Base-by-base conservation (phyloP, 2,797 vertebrate genomes). In the Manis javanica region DNA sequence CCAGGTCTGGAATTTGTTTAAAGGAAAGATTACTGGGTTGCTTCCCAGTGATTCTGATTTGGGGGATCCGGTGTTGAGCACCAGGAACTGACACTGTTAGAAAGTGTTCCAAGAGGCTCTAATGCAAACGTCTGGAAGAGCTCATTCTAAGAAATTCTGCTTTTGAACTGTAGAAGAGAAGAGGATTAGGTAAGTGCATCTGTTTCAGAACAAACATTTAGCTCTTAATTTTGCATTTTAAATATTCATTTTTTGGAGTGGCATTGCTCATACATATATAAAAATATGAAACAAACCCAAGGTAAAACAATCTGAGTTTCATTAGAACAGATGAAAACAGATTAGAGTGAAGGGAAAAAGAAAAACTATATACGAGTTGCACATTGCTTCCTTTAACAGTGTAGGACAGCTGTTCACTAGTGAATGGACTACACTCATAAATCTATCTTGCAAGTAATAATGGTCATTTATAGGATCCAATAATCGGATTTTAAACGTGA, bases 401-500 rank as follows among this genome's bases (percentile, higher is more conserved):
- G 37, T 63, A 53, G 68, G 34, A 81, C 4, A 90, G 61, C 69
- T 87, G 53, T 82, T 82, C 31, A 69, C 24, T 8, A 63, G 74
- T 85, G 9, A 74, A 72, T 0, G 81, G n/a, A 78, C 59, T 24
- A 94, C 18, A 69, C 31, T 74, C 14, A 63, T 14, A 81, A 57
- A 89, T 31, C 31, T n/a, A 68, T 24, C 53, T 86, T 82, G 87
- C 92, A 95, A 92, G 87, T 71, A 57, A 64, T 74, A 81, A 75
- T 71, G 75, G 53, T 61, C 63, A 89, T 68, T 71, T 34, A 63
- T 8, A 12, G 34, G 23, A 64, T 39, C 34, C 63, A 21, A 75
- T 72, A 19, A 85, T 31, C 46, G 31, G 68, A 68, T 88, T 87
- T 95, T 75, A 81, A 75, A 85, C 75, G 74, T 24, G 19, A 91